Percentiles rank a stretch among this genome's conserved stretches.
Evolutionary conservation across 2,113 vertebrate species (phyloP).

Genomic region (Aegotheles bennettii): DNA sequence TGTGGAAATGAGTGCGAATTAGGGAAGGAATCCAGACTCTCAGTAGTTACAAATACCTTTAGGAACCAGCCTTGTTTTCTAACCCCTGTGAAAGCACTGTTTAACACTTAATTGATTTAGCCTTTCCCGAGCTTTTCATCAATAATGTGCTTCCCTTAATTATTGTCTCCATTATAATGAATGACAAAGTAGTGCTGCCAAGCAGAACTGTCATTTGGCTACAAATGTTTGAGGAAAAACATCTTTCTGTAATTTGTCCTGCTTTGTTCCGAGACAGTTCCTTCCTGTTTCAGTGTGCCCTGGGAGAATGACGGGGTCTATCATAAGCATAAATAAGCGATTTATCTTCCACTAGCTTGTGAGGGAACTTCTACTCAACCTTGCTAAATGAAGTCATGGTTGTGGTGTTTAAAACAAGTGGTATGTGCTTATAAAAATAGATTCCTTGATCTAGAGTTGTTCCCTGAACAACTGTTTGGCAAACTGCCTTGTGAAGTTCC

Average conservation of each 20-base stretch:
- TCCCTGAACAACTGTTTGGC: neutral
- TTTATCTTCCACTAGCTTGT: neutral
- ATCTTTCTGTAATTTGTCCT: neutral
- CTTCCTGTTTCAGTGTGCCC: neutral
- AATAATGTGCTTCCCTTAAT: neutral
- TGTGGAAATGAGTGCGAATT: neutral
- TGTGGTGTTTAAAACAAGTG: neutral
- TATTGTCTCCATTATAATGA: neutral
- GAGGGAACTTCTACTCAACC: neutral
- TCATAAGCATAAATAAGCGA: neutral
- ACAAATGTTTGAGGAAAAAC: neutral
- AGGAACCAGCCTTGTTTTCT: neutral
- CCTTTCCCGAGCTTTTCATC: neutral
- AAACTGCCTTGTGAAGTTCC: neutral
- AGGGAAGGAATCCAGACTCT: neutral
- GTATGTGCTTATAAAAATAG: fast-evolving
- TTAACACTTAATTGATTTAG: neutral
- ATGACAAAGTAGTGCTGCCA: neutral
- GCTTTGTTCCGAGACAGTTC: neutral
- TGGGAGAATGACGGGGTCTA: neutral
- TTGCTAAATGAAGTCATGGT: neutral
- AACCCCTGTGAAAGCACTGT: neutral
- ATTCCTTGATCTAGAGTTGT: neutral
- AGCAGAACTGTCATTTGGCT: neutral
- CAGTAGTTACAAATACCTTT: neutral